Evolutionary conservation across 2,888 invertebrate genomes (phyloP), one percentile per base, ranked within the genome.

Genomic region (Ectemnius lituratus): DNA sequence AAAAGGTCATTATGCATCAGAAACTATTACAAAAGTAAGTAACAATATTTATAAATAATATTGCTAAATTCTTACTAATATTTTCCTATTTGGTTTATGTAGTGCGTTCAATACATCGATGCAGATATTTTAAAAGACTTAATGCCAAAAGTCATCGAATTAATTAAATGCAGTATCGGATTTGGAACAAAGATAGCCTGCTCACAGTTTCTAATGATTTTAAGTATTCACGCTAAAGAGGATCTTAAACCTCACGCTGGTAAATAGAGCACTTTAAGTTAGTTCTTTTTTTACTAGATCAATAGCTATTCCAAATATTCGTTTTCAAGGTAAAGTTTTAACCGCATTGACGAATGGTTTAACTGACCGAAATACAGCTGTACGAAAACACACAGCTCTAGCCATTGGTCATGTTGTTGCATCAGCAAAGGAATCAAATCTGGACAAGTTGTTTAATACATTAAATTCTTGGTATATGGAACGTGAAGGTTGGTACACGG

Each of bases 381-480:
- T 98, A 0, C 93, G 97, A 84, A 97, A 96, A 91, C 95, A 96
- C 78, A 97, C 95, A 89, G 96, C 97, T 0, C 93, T 94, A 68
- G 95, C 97, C 18, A 94, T 98, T 75, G 98, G 98, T 0, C 95
- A 97, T 87, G 92, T 98, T 4, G 95, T 97, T 8, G 94, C 95
- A 16, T 93, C 94, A 74, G 97, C 97, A 47, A 98, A 97, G 92
- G 95, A 94, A 78, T 92, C 93, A 68, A 94, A 94, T 88, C 91
- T 95, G 47, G 94, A 94, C 80, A 95, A 94, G 86, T 89, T 95
- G 73, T 92, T 95, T 76, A 91, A 91, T 56, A 94, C 93, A 85
- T 91, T 95, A 79, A 92, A 93, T 77, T 91, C 92, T 18, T 94
- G 94, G 93, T 95, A 95, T 86, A 92, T 94, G 85, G 94, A 94